Conservation (phyloP, 2,797 vertebrate species). For the Serranus cabrilla region DNA sequence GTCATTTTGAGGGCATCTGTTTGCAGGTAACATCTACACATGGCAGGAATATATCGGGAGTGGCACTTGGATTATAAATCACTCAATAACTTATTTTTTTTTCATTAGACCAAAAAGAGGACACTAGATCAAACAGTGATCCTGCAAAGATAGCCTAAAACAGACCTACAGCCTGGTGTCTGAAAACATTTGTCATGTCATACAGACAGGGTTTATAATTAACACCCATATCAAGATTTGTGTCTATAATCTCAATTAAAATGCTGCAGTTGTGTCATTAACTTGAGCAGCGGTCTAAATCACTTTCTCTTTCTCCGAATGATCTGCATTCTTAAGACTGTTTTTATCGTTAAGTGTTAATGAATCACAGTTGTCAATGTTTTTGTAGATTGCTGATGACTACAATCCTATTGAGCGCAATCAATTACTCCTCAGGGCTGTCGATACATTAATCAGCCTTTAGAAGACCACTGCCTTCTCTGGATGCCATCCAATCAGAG, state of each 20-base stretch:
- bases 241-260: constrained; percentile 30
- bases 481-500: constrained; percentile 48
- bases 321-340: constrained; percentile 39
- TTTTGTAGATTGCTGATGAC: constrained; percentile 65
- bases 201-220: constrained; percentile 16
- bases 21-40: no score
- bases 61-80: no score
- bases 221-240: constrained; percentile 24
- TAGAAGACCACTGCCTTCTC: constrained; percentile 37
- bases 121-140: not conserved
- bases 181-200: not conserved
- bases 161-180: not conserved
- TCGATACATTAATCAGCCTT: constrained; percentile 71
- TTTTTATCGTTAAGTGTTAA: constrained; percentile 34
- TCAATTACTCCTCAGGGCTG: constrained; percentile 51
- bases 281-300: not conserved
- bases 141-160: constrained; percentile 13
- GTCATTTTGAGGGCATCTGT: no score
- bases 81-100: no score
- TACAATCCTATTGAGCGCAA: constrained; percentile 47
- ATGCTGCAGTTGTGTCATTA: constrained; percentile 5
- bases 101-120: no score
- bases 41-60: no score
- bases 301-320: constrained; percentile 30
- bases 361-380: constrained; percentile 52